Evolutionary conservation across 2,888 invertebrate genomes (phyloP).

Genomic region (Pandemis heparana): DNA sequence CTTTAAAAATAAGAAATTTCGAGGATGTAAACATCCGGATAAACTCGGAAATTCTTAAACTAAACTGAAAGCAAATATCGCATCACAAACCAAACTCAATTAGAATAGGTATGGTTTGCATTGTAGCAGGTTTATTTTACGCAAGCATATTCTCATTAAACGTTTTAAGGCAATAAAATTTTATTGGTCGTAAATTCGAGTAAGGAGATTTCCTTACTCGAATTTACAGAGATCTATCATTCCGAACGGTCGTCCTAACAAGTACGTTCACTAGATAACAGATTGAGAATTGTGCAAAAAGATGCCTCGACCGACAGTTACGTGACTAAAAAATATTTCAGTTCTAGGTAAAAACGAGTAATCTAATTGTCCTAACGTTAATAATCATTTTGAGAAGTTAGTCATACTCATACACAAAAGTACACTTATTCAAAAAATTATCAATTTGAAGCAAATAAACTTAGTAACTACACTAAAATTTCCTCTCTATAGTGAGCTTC

Average conservation of each 20-base stretch:
- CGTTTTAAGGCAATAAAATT: not conserved
- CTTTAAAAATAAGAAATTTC: too few species aligned
- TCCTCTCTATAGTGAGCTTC: not conserved
- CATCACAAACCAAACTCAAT: not conserved
- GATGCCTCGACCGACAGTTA: not conserved
- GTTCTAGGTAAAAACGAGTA: too few species aligned
- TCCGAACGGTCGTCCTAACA: not conserved
- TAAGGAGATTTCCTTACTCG: too few species aligned
- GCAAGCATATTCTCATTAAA: constrained; percentile 1
- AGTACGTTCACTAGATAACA: not conserved
- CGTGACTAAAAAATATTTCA: too few species aligned
- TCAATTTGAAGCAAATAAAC: not conserved
- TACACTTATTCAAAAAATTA: not conserved
- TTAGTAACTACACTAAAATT: not conserved
- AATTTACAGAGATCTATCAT: not conserved
- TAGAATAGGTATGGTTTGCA: not conserved
- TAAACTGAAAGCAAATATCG: not conserved
- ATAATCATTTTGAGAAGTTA: too few species aligned
- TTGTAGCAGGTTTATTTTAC: not conserved
- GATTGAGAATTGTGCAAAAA: not conserved
- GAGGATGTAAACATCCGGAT: too few species aligned
- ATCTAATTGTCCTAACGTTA: too few species aligned
- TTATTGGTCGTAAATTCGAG: constrained; percentile 16
- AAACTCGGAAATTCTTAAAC: too few species aligned
- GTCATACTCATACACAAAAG: too few species aligned